phyloP scores from a whole-genome alignment of 2,797 vertebrate species.

The Myripristis murdjan region DNA sequence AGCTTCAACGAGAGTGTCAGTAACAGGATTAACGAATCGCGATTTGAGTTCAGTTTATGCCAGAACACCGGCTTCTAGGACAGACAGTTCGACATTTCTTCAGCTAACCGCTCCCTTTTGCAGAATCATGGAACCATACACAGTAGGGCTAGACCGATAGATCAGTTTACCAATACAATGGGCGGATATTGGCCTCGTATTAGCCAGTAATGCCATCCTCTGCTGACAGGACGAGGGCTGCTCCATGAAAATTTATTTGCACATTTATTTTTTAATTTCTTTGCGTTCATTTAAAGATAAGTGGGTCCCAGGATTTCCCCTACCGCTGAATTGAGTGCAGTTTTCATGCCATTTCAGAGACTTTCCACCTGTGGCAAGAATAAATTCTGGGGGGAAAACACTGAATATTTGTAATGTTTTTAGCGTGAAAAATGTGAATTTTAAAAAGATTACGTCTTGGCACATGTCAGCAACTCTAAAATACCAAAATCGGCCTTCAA shows the following conservation, averaged over 20 bases:
- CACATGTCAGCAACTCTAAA: constrained; percentile 30
- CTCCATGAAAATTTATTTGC: no score
- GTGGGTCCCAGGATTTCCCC: neutral
- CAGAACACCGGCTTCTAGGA: constrained; percentile 17
- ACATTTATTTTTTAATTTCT: no score
- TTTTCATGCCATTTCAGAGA: no score
- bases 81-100: constrained; percentile 33
- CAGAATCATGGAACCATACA: neutral
- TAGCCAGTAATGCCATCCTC: no score
- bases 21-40: neutral
- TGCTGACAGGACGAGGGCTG: no score
- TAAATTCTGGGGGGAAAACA: no score
- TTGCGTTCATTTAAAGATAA: no score
- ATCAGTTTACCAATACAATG: neutral
- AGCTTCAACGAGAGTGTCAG: constrained; percentile 1
- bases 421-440: neutral
- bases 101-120: constrained; percentile 23
- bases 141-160: neutral
- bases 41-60: neutral
- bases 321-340: neutral
- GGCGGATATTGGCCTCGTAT: no score
- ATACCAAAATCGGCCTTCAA: constrained; percentile 30
- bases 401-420: no score
- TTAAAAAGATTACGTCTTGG: constrained; percentile 6
- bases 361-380: no score